Conservation (phyloP, 1,140 invertebrate species). For the Anastatus disparis region DNA sequence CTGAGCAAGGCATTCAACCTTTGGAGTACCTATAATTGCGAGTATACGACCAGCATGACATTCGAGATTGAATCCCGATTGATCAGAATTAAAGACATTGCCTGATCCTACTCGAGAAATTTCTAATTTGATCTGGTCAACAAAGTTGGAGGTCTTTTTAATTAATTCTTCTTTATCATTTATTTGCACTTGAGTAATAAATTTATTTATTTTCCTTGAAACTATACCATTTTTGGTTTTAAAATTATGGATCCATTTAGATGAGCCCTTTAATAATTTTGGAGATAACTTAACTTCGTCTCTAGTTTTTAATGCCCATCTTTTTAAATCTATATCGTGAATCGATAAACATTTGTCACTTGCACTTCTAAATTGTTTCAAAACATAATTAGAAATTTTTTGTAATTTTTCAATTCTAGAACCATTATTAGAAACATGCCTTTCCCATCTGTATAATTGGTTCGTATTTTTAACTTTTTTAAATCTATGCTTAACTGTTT, state of each 20-base stretch:
- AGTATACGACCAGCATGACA: conserved; percentile 12
- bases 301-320: conserved; percentile 31
- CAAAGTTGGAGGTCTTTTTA: neutral
- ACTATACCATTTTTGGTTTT: conserved; percentile 25
- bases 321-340: conserved; percentile 34
- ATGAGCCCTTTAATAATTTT: conserved; percentile 25
- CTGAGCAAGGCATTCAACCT: conserved; percentile 1
- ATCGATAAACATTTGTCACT: conserved; percentile 28
- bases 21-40: neutral
- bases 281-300: neutral
- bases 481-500: neutral
- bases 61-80: conserved; percentile 12
- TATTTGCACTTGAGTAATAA: neutral
- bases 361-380: conserved; percentile 31
- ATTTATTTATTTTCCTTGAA: conserved; percentile 21
- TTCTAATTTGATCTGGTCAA: neutral
- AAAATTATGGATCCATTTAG: conserved; percentile 35
- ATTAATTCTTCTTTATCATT: neutral
- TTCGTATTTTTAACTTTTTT: neutral
- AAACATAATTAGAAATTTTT: conserved; percentile 32
- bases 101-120: neutral
- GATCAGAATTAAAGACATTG: conserved; percentile 17
- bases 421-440: no score
- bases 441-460: no score
- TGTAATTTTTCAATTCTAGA: no score